phyloP scores from a whole-genome alignment of 1,140 invertebrate genomes.

The Hirudo medicinalis region DNA sequence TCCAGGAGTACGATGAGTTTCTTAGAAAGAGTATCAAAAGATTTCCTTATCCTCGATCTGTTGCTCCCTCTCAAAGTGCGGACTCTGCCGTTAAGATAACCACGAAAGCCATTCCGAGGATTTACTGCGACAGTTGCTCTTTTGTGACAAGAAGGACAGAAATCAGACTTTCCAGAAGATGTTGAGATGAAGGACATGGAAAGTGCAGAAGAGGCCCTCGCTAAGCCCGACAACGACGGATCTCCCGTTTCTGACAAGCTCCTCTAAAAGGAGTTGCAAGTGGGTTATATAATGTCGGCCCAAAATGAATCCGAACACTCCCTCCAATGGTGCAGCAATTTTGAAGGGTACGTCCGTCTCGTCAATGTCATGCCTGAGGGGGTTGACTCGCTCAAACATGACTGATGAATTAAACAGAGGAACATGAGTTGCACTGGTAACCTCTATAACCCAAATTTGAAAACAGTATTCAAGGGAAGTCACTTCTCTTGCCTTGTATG shows the following conservation, averaged over 20 bases:
- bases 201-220: neutral
- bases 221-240: neutral
- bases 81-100: neutral
- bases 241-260: neutral
- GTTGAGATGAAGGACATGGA: neutral
- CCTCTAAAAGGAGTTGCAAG: neutral
- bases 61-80: neutral
- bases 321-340: no score
- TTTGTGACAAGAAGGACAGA: constrained; percentile 2
- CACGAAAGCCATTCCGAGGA: neutral
- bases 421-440: no score
- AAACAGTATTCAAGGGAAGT: no score
- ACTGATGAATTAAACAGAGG: no score
- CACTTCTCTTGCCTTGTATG: no score
- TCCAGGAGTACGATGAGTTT: constrained; percentile 17
- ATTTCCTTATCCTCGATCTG: neutral
- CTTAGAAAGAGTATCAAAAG: constrained; percentile 8
- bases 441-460: no score
- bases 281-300: neutral
- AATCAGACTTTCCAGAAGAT: neutral
- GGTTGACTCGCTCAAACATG: no score
- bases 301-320: no score
- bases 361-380: no score
- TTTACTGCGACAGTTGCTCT: constrained; percentile 11
- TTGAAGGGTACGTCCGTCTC: no score